Conservation (phyloP, 2,113 vertebrate species). For the Mola mola region DNA sequence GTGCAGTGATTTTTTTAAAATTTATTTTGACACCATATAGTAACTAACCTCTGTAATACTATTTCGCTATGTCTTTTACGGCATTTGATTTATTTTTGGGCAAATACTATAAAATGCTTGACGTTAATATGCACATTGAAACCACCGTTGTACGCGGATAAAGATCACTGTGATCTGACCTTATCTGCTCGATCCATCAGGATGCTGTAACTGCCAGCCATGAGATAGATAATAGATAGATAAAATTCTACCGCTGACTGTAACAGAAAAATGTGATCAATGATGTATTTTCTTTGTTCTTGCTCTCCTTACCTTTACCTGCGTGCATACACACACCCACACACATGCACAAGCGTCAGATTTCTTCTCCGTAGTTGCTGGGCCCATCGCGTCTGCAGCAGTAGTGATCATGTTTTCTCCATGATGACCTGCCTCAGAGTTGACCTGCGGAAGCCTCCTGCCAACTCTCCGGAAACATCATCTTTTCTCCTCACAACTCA, state of each 20-base stretch:
- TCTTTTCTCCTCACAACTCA: constrained; percentile 66
- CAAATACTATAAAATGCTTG: too few relatives aligned
- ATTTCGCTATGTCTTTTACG: too few relatives aligned
- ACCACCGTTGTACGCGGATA: not conserved
- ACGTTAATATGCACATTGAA: not conserved
- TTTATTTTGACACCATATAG: too few relatives aligned
- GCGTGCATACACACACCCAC: not conserved
- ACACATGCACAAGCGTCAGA: constrained; percentile 40
- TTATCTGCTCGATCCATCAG: not conserved
- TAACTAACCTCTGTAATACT: too few relatives aligned
- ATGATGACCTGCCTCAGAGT: constrained; percentile 63
- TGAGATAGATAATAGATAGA: too few relatives aligned
- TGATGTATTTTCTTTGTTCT: too few relatives aligned
- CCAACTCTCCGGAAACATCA: constrained; percentile 23
- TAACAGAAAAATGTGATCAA: not conserved
- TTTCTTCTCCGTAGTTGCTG: constrained; percentile 54
- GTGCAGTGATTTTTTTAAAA: too few relatives aligned
- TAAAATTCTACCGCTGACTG: not conserved
- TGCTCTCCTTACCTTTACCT: too few relatives aligned
- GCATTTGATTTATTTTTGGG: too few relatives aligned
- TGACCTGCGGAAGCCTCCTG: constrained; percentile 37
- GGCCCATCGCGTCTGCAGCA: constrained; percentile 9
- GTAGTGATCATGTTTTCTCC: constrained; percentile 18
- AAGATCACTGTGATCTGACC: not conserved
- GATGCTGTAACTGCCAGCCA: too few relatives aligned